These are phyloP conservation scores for Stenodera caucasica DNA, from an alignment of 2,888 invertebrate species.

Conservation along the genomic window DNA sequence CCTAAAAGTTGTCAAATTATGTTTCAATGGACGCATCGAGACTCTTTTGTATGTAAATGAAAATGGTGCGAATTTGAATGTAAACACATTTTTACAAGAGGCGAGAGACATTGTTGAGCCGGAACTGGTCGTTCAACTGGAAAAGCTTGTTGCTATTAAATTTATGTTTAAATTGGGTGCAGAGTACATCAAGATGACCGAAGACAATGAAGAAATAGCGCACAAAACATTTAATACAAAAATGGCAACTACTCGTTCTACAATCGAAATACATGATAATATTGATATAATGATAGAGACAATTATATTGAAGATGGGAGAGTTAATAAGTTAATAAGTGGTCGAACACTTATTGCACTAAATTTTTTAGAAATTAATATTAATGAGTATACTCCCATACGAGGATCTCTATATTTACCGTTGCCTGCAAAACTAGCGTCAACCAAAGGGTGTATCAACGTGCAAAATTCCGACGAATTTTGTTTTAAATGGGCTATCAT, in stretches of 20 bases:
- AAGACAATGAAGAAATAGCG: neutral
- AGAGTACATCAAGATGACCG: neutral
- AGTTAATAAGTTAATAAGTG: constrained; percentile 36
- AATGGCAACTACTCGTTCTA: neutral
- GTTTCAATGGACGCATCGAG: neutral
- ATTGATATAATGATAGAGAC: constrained; percentile 19
- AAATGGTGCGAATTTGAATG: neutral
- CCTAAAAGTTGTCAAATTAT: neutral
- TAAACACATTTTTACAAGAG: neutral
- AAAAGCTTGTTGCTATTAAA: neutral
- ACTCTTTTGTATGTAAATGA: neutral
- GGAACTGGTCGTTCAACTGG: neutral
- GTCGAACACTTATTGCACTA: constrained; percentile 32
- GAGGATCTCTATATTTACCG: too few species aligned
- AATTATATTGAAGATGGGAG: constrained; percentile 29
- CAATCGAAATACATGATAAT: too few species aligned
- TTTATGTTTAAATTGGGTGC: neutral
- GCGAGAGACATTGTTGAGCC: neutral
- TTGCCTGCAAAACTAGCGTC: too few species aligned
- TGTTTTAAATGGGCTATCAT: constrained; percentile 39
- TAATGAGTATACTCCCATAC: too few species aligned
- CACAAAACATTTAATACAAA: neutral
- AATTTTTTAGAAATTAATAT: constrained; percentile 34
- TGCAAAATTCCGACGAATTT: constrained; percentile 35
- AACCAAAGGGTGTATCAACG: constrained; percentile 37